Percentiles rank a stretch among this genome's conserved stretches.
Evolutionary conservation across 2,797 vertebrate species (phyloP).

Genomic region (Typhlichthys eigenmanni): DNA sequence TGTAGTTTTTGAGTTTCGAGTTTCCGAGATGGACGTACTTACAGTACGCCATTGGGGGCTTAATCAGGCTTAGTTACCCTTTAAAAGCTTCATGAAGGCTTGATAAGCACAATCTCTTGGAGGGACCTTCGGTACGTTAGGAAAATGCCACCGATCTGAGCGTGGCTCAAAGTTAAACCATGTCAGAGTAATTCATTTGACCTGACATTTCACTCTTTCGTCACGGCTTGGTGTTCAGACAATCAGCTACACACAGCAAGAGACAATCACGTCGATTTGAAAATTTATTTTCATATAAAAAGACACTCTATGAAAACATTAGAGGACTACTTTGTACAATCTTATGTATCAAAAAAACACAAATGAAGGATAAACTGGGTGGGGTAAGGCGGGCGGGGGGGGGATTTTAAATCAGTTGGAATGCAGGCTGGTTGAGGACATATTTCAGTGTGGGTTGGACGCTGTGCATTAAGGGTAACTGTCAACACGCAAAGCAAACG

Average conservation of each 20-base stretch:
- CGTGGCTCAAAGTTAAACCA: too few species aligned
- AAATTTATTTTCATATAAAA: constrained; percentile 86
- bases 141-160: too few species aligned
- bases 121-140: too few species aligned
- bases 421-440: constrained; percentile 37
- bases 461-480: constrained; percentile 11
- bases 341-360: constrained; percentile 79
- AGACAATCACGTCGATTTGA: constrained; percentile 70
- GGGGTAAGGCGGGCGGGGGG: constrained; percentile 19
- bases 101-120: too few species aligned
- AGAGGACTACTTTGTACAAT: constrained; percentile 83
- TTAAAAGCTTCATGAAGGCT: too few species aligned
- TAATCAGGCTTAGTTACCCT: too few species aligned
- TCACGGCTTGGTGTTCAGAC: too few species aligned
- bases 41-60: too few species aligned
- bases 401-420: constrained; percentile 52
- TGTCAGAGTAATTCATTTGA: too few species aligned
- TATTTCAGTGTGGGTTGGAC: background rate
- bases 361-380: constrained; percentile 54
- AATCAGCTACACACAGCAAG: constrained; percentile 28
- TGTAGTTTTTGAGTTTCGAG: too few species aligned
- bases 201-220: too few species aligned
- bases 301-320: constrained; percentile 84
- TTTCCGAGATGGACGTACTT: too few species aligned
- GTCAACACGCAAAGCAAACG: constrained; percentile 21